Evolutionary conservation across 2,113 vertebrate species (phyloP).

Genomic region (Lethenteron reissneri): DNA sequence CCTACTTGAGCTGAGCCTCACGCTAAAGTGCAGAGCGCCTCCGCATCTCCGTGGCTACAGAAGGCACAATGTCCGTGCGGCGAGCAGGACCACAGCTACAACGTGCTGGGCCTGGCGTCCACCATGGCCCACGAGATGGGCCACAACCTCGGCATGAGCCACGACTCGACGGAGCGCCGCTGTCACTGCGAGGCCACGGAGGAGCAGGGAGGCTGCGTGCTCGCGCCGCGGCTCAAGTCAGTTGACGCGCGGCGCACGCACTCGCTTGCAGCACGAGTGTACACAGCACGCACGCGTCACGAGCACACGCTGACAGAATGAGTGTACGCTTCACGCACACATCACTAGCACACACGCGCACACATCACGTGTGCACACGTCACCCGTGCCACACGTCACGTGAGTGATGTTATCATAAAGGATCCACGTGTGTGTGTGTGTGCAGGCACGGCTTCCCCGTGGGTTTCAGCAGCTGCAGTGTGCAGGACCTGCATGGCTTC

Average conservation of each 20-base stretch:
- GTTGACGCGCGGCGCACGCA: background rate
- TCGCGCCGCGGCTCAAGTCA: constrained; percentile 24
- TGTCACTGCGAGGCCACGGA: constrained; percentile 21
- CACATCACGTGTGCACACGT: no score
- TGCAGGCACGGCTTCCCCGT: background rate
- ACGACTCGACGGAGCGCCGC: background rate
- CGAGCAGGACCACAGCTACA: constrained; percentile 9
- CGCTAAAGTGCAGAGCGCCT: no score
- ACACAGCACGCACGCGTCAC: no score
- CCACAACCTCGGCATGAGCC: constrained; percentile 14
- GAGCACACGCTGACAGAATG: no score
- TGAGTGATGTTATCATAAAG: no score
- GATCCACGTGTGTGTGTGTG: background rate
- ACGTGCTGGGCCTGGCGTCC: constrained; percentile 10
- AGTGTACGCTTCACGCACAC: no score
- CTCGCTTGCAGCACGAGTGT: no score
- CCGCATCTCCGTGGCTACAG: no score
- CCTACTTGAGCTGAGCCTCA: no score
- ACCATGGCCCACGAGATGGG: constrained; percentile 13
- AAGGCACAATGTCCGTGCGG: no score
- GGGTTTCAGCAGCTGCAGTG: constrained; percentile 78
- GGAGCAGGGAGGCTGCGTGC: constrained; percentile 59
- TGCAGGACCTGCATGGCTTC: constrained; percentile 32
- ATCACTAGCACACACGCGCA: no score
- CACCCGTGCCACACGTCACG: no score